phyloP scores from a whole-genome alignment of 2,888 invertebrate genomes.

The Cryptophagus acutangulus region DNA sequence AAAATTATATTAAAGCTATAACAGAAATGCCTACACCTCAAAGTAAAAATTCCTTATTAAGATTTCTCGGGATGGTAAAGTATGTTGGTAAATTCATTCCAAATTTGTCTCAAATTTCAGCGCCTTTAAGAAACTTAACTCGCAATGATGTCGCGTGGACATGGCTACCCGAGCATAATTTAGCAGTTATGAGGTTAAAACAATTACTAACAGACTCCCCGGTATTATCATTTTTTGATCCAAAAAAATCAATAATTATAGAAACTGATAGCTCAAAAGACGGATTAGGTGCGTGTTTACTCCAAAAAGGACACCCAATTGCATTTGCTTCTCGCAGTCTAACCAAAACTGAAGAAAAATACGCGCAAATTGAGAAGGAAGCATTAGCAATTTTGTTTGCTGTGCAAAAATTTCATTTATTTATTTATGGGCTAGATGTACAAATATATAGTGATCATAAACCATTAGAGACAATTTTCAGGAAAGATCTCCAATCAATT shows the following conservation, averaged over 20 bases:
- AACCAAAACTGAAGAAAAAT: slow-evolving; percentile 30
- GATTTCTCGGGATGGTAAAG: slow-evolving; percentile 26
- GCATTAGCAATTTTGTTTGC: slow-evolving; percentile 36
- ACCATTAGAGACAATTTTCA: too few species aligned
- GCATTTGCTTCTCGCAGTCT: slow-evolving; percentile 30
- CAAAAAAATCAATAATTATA: not conserved
- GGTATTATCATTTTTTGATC: not conserved
- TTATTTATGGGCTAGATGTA: slow-evolving; percentile 28
- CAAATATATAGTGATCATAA: too few species aligned
- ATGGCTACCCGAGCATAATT: too few species aligned
- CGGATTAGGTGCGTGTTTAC: not conserved
- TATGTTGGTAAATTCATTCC: slow-evolving; percentile 26
- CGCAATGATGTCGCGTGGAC: too few species aligned
- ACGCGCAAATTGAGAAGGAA: slow-evolving; percentile 33
- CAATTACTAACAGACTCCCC: not conserved
- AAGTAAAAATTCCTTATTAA: slow-evolving; percentile 20
- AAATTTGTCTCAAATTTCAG: slow-evolving; percentile 22
- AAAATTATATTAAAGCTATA: slow-evolving; percentile 25
- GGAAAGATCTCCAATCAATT: too few species aligned
- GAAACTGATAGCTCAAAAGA: not conserved
- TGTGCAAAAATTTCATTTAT: slow-evolving; percentile 33
- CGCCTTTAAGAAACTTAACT: slow-evolving; percentile 7
- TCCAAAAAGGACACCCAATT: slow-evolving; percentile 24
- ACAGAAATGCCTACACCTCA: slow-evolving; percentile 22
- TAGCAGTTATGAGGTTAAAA: not conserved